Evolutionary conservation across 1,140 invertebrate species (phyloP), one percentile per base, ranked within the genome.

Genomic region (Caerostris darwini): DNA sequence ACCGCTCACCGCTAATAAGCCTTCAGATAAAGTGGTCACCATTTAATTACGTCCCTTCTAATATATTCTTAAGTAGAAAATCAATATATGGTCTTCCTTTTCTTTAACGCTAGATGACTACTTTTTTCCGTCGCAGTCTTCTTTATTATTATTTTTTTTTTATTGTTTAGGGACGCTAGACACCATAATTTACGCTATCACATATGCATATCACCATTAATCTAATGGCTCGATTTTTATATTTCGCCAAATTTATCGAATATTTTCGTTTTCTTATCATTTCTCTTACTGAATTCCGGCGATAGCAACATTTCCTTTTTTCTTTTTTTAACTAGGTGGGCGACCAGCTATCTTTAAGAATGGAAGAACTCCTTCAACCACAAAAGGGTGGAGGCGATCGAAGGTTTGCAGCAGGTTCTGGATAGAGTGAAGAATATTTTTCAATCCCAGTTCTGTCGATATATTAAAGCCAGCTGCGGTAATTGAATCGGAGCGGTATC

Each of bases 31-130:
- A 90, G 88, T 71, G 14, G 88, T 71, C 88, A 56, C 67, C 64
- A 17, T 90, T 90, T 90, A 90, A 90, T 90, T 90, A 90, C 88
- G 88, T 56, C 50, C 61, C 50, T 56, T 67, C 67, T 54, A 69
- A 90, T 90, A 90, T 57, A 90, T 90, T 56, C 88, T 90, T 71
- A 71, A 90, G 88, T 90, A 90, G 59, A 88, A 88, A 88, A 90
- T 90, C 88, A 50, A 90, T 90, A 57, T 5, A 67, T 7, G 34
- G 34, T 34, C 53, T 17, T 19, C 8, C 61, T 50, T 61, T 88
- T 64, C 58, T 64, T 64, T n/a, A 34, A 82, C 77, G 34, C 14
- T 17, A 56, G 56, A 57, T 5, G 0, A 88, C 3, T 67, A n/a
- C 53, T 88, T 88, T 88, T 17, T 61, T 2, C 8, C 34, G 17